These are phyloP conservation scores for Euglossa dilemma DNA, from an alignment of 1,140 invertebrate species.

Conservation along the genomic window DNA sequence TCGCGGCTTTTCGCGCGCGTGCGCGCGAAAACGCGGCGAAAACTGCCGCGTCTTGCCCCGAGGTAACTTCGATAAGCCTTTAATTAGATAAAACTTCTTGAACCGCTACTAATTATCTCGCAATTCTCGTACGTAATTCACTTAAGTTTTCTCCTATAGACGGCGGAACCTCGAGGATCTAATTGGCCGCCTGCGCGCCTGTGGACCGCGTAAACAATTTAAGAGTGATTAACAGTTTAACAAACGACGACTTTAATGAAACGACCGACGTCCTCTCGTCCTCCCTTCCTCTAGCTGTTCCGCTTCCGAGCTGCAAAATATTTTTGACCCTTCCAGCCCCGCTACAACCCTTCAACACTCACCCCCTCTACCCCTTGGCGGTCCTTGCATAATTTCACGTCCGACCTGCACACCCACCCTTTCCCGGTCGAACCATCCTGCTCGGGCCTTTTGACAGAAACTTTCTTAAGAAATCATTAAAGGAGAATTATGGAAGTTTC, in stretches of 20 bases:
- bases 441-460: slow-evolving; percentile 2
- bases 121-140: slow-evolving; percentile 51
- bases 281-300: not conserved
- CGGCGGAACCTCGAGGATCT: slow-evolving; percentile 11
- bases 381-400: slow-evolving; percentile 4
- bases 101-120: slow-evolving; percentile 49
- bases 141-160: slow-evolving; percentile 46
- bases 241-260: slow-evolving; percentile 48
- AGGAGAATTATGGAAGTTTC: slow-evolving; percentile 24
- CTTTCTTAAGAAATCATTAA: slow-evolving; percentile 36
- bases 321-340: slow-evolving; percentile 17
- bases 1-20: too few species aligned
- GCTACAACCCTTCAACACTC: too few species aligned
- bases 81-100: slow-evolving; percentile 53
- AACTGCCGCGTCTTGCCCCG: not conserved
- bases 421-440: not conserved
- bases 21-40: not conserved
- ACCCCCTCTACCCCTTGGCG: not conserved
- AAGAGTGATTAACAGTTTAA: slow-evolving; percentile 45
- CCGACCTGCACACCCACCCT: too few species aligned
- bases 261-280: not conserved
- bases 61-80: slow-evolving; percentile 46
- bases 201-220: slow-evolving; percentile 46
- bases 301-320: slow-evolving; percentile 5
- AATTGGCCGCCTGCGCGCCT: slow-evolving; percentile 23